Percentiles rank a stretch among this genome's conserved stretches.
These are phyloP conservation scores for Galago senegalensis DNA, from an alignment of 2,797 vertebrate species.

Conservation along the genomic window DNA sequence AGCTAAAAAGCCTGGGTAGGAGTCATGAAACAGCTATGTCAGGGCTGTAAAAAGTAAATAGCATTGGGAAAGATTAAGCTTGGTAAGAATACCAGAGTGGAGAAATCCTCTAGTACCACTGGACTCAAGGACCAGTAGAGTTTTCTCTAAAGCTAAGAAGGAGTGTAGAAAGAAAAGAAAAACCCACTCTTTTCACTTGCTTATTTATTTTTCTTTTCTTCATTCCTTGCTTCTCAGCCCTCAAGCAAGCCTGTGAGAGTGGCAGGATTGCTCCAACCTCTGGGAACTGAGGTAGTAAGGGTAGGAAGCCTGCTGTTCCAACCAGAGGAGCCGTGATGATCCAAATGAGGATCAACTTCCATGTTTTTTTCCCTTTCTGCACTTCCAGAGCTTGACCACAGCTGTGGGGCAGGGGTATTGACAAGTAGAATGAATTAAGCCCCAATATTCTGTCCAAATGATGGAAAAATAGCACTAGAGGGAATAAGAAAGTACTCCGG, in stretches of 20 bases:
- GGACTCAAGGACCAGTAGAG: neutral
- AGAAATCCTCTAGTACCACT: neutral
- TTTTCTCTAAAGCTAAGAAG: neutral
- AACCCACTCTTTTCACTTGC: neutral
- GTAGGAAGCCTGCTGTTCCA: neutral
- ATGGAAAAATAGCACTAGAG: neutral
- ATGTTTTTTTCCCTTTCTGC: neutral
- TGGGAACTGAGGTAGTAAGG: neutral
- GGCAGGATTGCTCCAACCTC: no score
- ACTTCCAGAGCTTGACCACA: neutral
- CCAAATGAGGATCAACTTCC: neutral
- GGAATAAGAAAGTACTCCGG: neutral
- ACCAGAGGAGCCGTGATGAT: neutral
- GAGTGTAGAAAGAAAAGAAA: neutral
- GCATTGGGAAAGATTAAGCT: neutral
- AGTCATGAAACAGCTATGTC: neutral
- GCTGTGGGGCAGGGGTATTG: neutral
- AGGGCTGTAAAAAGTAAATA: neutral
- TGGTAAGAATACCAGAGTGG: neutral
- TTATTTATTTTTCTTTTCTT: neutral
- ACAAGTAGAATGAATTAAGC: neutral
- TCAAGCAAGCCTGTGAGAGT: neutral
- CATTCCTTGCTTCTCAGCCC: neutral
- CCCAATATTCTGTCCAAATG: neutral
- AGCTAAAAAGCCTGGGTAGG: neutral